Base-by-base conservation (phyloP, 92 coral and sea anemone genomes). In the Porites divaricata region DNA sequence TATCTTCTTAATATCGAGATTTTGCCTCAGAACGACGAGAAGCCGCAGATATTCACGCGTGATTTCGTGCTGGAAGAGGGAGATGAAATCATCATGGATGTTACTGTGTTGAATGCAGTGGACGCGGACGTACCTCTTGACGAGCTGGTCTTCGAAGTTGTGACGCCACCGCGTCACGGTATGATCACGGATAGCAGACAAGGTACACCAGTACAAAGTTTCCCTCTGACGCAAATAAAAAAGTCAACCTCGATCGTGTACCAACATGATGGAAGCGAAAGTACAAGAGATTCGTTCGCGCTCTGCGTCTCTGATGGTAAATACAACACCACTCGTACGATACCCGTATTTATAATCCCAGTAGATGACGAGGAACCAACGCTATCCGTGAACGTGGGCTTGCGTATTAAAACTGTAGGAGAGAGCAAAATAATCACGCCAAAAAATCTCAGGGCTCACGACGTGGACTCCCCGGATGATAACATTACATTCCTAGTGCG, bases 331-430 rank as follows among this genome's bases (percentile, higher is more conserved):
- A 87, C 97, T 26, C 89, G 92, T 48, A 72, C 83, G 51, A 84
- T 93, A 45, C 88, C 91, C 9, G 87, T 97, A 8, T 79, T 75
- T 63, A 87, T 97, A 6, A 28, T 85, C 2, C 98, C 97, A 11
- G 93, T 97, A 17, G 95, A 97, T 56, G 99, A 97, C 88, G 99
- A 97, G 67, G 91, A 87, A 65, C 99, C 99, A 1, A 79, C 90
- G 70, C 83, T 97, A 1, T 90, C 84, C 65, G 94, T 90, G 28
- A 97, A 97, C 72, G 57, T 80, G 2, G 99, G 99, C 24, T 56
- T 97, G 54, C 81, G 80, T 9, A 88, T 97, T 16, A 87, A 78
- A 67, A 69, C 85, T 8, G 35, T 73, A 4, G 99, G 99, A 17
- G 95, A 97, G 81, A 95, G 96, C 62, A 93, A 89, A 63, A 80